Evolutionary conservation across 2,797 vertebrate genomes (phyloP), one percentile per base, ranked within the genome.

Genomic region (Channallabes apus): DNA sequence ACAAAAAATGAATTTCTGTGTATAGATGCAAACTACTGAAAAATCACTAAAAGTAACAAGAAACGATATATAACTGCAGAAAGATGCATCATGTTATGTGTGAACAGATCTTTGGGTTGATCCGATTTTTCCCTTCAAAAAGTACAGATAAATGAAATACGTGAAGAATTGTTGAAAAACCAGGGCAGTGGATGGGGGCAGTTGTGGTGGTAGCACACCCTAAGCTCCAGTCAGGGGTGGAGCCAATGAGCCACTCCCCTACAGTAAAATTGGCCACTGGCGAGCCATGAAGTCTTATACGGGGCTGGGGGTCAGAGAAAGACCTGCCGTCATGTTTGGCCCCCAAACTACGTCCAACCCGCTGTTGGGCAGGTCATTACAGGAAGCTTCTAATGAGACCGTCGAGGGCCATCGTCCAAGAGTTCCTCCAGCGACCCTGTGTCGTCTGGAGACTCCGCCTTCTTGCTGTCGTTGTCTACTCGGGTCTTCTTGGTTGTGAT

Each of bases 391-490:
- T 95, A 96, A 91, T 80, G 92, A 79, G 95, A 91, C 3, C 93
- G 92, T 58, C 86, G 61, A 0, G 88, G 72, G 6, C 78, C 88
- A 3, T 84, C 89, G 0, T 96, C 95, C 89, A 95, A 82, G 51
- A 96, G 87, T 78, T 95, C 94, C 88, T 95, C 95, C 71, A 95
- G 89, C 2, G 95, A 93, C 51, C 90, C 93, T 0, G 92, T 89
- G 82, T 89, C 93, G 72, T 90, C 92, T 11, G 62, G 2, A 15
- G 91, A 82, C 88, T 93, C 91, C 22, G 90, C 91, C 35, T 86
- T 89, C 80, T 89, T 90, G 29, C 91, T 88, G 0, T 58, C 0
- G 58, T 87, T 89, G 5, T 32, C 84, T 56, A 91, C 71, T 81
- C 93, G 85, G 29, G 0, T 93, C 82, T 92, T 89, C 58, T 90